Percentiles rank a stretch among this genome's conserved stretches.
Conservation (phyloP, 2,113 vertebrate genomes). For the Heterotilapia buettikoferi region DNA sequence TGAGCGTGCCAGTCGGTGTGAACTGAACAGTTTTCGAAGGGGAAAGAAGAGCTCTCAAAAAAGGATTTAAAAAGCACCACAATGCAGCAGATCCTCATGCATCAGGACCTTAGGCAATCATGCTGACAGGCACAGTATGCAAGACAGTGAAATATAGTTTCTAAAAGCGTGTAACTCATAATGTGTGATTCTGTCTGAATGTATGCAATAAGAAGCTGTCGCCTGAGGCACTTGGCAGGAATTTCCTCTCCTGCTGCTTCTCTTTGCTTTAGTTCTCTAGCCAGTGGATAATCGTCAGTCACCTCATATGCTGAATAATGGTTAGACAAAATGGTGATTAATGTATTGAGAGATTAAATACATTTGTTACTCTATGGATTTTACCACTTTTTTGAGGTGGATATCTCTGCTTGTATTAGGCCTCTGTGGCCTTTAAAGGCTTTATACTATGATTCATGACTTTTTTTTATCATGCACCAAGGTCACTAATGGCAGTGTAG, state of each 20-base stretch:
- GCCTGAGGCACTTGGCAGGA: not conserved
- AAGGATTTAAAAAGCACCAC: not conserved
- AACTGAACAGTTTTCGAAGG: not conserved
- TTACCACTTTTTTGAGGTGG: not conserved
- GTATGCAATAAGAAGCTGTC: not conserved
- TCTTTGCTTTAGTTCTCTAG: not conserved
- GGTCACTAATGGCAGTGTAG: not conserved
- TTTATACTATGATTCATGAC: not conserved
- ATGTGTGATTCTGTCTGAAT: not conserved
- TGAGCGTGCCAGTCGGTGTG: constrained; percentile 2
- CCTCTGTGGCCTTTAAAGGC: not conserved
- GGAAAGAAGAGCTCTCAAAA: not conserved
- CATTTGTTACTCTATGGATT: not conserved
- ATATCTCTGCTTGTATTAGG: not conserved
- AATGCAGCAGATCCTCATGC: constrained; percentile 19
- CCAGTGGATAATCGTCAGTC: not conserved
- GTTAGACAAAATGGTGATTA: not conserved
- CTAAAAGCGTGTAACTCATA: not conserved
- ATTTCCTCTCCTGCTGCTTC: not conserved
- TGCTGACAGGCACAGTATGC: not conserved
- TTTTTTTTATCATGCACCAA: not conserved
- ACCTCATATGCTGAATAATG: not conserved
- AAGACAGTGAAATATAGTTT: not conserved
- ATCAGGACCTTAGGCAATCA: not conserved
- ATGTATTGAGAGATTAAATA: not conserved